Percentiles rank a stretch among this genome's conserved stretches.
Evolutionary conservation across 2,797 vertebrate genomes (phyloP).

Genomic region (Parauchenoglanis punctatus): DNA sequence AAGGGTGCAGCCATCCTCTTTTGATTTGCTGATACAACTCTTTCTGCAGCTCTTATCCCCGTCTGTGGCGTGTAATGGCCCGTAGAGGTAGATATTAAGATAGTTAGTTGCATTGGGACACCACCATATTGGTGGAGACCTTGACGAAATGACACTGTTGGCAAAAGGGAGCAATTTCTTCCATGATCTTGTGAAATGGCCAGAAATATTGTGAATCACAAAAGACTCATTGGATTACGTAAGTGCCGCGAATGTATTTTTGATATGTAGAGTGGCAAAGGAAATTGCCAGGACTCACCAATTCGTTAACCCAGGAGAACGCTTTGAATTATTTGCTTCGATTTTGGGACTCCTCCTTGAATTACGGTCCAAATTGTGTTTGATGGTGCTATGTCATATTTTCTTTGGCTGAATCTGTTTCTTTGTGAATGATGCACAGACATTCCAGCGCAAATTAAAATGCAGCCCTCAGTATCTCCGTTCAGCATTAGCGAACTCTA

Average conservation of each 20-base stretch:
- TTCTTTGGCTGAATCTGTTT: neutral
- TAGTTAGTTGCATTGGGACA: conserved; percentile 34
- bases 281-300: neutral
- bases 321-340: conserved; percentile 19
- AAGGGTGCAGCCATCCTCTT: conserved; percentile 72
- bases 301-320: neutral
- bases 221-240: conserved; percentile 11
- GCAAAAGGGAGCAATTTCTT: conserved; percentile 17
- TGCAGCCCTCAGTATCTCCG: neutral
- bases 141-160: conserved; percentile 43
- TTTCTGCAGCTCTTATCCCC: conserved; percentile 59
- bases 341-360: neutral
- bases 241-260: neutral
- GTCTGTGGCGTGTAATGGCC: conserved; percentile 47
- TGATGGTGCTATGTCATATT: conserved; percentile 3
- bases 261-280: neutral
- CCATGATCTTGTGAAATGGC: conserved; percentile 14
- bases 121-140: conserved; percentile 43
- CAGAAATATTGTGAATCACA: conserved; percentile 5
- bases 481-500: conserved; percentile 19
- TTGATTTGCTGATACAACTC: conserved; percentile 76
- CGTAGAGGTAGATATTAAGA: conserved; percentile 51
- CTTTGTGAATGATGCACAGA: neutral
- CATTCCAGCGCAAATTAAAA: conserved; percentile 19
- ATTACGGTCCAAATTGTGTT: neutral